Percentiles rank a stretch among this genome's conserved stretches.
Conservation (phyloP, 2,888 invertebrate species). For the Microctonus hyperodae region DNA sequence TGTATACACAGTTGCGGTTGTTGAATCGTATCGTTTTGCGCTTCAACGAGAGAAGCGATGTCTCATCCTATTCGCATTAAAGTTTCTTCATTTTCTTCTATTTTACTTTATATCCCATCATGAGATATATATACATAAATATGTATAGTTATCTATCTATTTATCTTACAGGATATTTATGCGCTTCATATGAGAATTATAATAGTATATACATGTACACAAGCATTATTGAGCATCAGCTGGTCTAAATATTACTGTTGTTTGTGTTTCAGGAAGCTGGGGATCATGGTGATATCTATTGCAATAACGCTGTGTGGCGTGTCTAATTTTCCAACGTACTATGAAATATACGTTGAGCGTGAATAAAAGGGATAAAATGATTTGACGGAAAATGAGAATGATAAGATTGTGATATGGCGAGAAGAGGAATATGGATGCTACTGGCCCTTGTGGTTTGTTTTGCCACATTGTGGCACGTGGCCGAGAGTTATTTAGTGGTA, state of each 20-base stretch:
- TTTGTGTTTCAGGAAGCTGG: conserved; percentile 20
- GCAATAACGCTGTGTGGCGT: neutral
- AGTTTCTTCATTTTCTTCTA: neutral
- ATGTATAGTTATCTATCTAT: neutral
- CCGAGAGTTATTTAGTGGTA: conserved; percentile 57
- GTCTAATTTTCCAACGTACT: conserved; percentile 1
- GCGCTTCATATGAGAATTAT: no score
- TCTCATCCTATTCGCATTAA: conserved; percentile 1
- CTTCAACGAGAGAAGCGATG: conserved; percentile 13
- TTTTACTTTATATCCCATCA: neutral
- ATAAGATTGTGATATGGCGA: conserved; percentile 49
- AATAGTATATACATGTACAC: neutral
- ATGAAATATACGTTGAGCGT: neutral
- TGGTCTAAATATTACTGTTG: neutral
- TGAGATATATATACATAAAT: neutral
- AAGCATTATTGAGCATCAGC: neutral
- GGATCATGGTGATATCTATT: conserved; percentile 13
- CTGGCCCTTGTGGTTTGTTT: conserved; percentile 41
- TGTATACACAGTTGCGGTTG: neutral
- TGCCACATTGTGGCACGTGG: conserved; percentile 42
- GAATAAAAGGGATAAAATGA: conserved; percentile 25
- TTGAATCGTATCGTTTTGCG: conserved; percentile 4
- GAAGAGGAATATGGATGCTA: conserved; percentile 49
- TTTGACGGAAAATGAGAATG: conserved; percentile 16
- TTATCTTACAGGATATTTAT: neutral